Percentiles rank a stretch among this genome's conserved stretches.
phyloP scores from a whole-genome alignment of 2,797 vertebrate species.

The Chiloscyllium punctatum region DNA sequence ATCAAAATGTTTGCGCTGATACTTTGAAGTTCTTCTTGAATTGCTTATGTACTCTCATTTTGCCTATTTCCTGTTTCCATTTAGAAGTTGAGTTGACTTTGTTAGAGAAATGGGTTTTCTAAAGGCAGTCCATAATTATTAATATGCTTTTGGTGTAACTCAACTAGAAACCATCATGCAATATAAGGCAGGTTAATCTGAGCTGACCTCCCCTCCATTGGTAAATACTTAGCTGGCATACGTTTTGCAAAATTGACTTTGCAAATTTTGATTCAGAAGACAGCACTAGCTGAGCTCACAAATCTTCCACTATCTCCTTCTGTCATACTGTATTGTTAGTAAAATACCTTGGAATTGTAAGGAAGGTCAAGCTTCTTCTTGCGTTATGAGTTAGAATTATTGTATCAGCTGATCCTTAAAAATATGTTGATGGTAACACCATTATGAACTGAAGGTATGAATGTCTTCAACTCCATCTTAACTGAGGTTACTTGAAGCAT shows the following conservation, averaged over 20 bases:
- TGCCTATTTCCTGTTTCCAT: neutral
- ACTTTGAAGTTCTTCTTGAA: neutral
- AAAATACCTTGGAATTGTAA: neutral
- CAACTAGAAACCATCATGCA: neutral
- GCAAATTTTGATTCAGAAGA: neutral
- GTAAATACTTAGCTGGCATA: neutral
- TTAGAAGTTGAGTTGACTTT: neutral
- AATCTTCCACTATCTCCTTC: neutral
- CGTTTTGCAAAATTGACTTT: neutral
- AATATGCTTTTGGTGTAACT: neutral
- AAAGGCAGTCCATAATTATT: neutral
- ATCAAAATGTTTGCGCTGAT: neutral
- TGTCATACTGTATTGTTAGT: neutral
- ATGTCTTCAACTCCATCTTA: no score
- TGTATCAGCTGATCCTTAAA: no score
- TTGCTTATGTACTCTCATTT: neutral
- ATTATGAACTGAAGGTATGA: no score
- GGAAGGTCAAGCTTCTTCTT: neutral
- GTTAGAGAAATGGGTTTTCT: neutral
- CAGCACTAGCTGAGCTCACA: neutral
- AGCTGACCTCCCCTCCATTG: neutral
- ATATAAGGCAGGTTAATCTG: neutral
- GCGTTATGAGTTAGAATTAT: no score
- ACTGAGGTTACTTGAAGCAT: no score
- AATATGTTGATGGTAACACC: no score